Evolutionary conservation across 64 coral and sea anemone species (phyloP).

Genomic region (Montipora capricornis): DNA sequence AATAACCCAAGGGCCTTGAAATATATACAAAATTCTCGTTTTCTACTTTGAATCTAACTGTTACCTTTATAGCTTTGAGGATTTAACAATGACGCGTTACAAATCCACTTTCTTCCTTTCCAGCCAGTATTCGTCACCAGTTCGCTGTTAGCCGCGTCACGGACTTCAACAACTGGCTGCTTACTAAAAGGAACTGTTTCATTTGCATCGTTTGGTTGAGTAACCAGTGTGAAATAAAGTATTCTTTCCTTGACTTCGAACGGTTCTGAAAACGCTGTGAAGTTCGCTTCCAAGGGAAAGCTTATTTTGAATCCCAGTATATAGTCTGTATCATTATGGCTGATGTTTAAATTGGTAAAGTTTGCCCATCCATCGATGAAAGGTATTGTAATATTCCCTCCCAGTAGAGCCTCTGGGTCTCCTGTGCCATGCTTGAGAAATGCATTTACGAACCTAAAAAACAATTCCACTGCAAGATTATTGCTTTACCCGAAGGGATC

Average conservation of each 20-base stretch:
- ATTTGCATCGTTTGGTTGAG: slow-evolving; percentile 49
- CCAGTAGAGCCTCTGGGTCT: slow-evolving; percentile 27
- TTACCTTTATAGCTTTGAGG: slow-evolving; percentile 47
- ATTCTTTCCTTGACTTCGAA: slow-evolving; percentile 76
- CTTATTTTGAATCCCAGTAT: slow-evolving; percentile 68
- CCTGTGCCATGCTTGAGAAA: slow-evolving; percentile 63
- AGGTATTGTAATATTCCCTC: slow-evolving; percentile 49
- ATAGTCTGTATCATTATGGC: slow-evolving; percentile 61
- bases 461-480: background rate
- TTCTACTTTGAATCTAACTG: background rate
- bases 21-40: too few relatives aligned
- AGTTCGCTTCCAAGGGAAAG: slow-evolving; percentile 33
- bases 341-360: slow-evolving; percentile 74
- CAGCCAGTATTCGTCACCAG: slow-evolving; percentile 75
- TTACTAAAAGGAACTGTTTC: slow-evolving; percentile 80
- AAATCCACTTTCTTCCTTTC: slow-evolving; percentile 83
- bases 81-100: slow-evolving; percentile 26
- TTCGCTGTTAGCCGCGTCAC: slow-evolving; percentile 66
- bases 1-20: too few relatives aligned
- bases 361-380: slow-evolving; percentile 75
- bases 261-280: slow-evolving; percentile 11
- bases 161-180: slow-evolving; percentile 62
- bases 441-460: slow-evolving; percentile 74
- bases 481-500: too few relatives aligned
- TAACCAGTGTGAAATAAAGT: slow-evolving; percentile 52